phyloP scores from a whole-genome alignment of 2,113 vertebrate genomes.

The Bostrychus sinensis region DNA sequence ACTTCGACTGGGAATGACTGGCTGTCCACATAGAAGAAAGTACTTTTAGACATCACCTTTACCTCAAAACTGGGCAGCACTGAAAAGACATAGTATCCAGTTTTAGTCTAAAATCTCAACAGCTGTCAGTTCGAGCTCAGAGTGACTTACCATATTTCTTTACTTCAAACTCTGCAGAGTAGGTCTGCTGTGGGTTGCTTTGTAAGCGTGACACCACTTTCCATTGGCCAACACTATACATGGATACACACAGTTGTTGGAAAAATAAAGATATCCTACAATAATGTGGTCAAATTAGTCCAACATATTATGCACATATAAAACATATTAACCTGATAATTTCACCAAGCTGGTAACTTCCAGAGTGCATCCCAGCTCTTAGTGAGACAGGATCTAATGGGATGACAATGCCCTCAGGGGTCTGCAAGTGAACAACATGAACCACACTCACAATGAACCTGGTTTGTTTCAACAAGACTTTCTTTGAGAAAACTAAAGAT shows the following conservation, averaged over 20 bases:
- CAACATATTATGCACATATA: not conserved
- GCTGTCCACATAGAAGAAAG: constrained; percentile 83
- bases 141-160: constrained; percentile 75
- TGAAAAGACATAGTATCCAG: constrained; percentile 25
- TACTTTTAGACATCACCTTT: constrained; percentile 48
- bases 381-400: constrained; percentile 34
- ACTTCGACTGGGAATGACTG: constrained; percentile 69
- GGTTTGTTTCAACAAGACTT: too few relatives aligned
- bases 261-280: not conserved
- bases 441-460: too few relatives aligned
- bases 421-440: constrained; percentile 52
- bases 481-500: not conserved
- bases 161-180: constrained; percentile 72
- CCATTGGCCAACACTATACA: constrained; percentile 68
- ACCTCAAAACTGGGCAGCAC: constrained; percentile 87
- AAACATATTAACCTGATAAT: constrained; percentile 60
- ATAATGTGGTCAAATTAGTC: not conserved
- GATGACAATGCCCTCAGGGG: constrained; percentile 65
- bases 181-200: constrained; percentile 63
- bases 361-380: constrained; percentile 50
- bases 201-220: constrained; percentile 68
- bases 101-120: not conserved
- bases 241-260: constrained; percentile 13
- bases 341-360: constrained; percentile 54
- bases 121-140: not conserved